Evolutionary conservation across 2,888 invertebrate species (phyloP), one percentile per base, ranked within the genome.

Genomic region (Eristalinus sepulchralis): DNA sequence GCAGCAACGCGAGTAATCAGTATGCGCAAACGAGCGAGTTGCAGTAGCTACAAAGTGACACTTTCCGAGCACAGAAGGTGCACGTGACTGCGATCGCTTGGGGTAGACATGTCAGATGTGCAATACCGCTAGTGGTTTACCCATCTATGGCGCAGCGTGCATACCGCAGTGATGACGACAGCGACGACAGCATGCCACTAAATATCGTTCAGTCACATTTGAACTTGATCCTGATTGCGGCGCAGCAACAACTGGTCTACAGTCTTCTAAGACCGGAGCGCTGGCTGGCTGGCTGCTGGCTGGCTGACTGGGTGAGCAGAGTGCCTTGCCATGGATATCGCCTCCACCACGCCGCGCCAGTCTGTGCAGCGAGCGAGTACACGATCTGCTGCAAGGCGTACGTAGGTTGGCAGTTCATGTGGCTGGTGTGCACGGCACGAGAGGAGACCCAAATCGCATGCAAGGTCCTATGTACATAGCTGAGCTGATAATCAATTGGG

Each of bases 181-280:
- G 67, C 36, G 71, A 55, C 81, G 60, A 64, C 81, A 76, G 75
- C 75, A 71, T 82, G 82, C 85, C 64, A 68, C 82, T 63, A 77
- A 83, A 86, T 78, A 82, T 83, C 86, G 86, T 83, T 86, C 83
- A 78, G 78, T 83, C 78, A 83, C 86, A 83, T 86, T 83, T 86
- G 86, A 86, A 86, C 86, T 86, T 86, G 86, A 85, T 82, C 85
- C 85, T 85, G 85, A 82, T 82, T 55, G 73, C 33, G 34, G 55
- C 60, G 57, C 55, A 71, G 22, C 63, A 76, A 57, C 57, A 66
- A 79, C 57, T 73, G 67, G 67, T 67, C 67, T 60, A 57, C 57
- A 59, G 66, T 63, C 67, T 53, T 55, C 33, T 47, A 67, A 67
- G 27, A 60, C 66, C 60, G 39, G 27, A 9, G 63, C 27, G 55